These are phyloP conservation scores for Pterophyllum scalare DNA, from an alignment of 2,113 vertebrate species.

Conservation along the genomic window DNA sequence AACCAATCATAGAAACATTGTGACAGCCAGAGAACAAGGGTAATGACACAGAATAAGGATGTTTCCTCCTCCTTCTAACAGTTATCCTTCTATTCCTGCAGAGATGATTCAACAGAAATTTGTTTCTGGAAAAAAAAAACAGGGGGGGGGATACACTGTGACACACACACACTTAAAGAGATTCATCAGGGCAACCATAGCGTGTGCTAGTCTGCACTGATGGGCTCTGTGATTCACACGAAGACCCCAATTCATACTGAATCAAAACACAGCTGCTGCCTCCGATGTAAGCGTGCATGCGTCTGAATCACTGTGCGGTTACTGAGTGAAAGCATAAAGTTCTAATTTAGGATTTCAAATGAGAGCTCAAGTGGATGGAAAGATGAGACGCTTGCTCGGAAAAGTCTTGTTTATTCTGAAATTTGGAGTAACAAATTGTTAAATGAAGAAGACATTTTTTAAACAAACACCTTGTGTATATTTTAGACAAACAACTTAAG, in stretches of 20 bases:
- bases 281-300: slow-evolving; percentile 24
- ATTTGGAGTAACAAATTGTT: not conserved
- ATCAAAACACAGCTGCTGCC: slow-evolving; percentile 72
- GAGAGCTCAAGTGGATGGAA: slow-evolving; percentile 21
- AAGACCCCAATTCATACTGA: slow-evolving; percentile 61
- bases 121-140: not conserved
- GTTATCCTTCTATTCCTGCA: slow-evolving; percentile 9
- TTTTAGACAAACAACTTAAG: not conserved
- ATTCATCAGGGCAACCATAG: slow-evolving; percentile 32
- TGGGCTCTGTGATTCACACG: slow-evolving; percentile 55
- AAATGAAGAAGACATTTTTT: not conserved
- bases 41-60: slow-evolving; percentile 20
- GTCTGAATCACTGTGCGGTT: slow-evolving; percentile 7
- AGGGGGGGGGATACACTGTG: slow-evolving; percentile 16
- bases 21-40: not conserved
- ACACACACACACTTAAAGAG: slow-evolving; percentile 30
- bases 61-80: not conserved
- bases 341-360: slow-evolving; percentile 36
- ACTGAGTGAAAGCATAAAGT: slow-evolving; percentile 45
- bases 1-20: slow-evolving; percentile 11
- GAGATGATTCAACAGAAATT: slow-evolving; percentile 42
- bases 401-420: not conserved
- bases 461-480: not conserved
- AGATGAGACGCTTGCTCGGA: not conserved
- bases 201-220: slow-evolving; percentile 43